Evolutionary conservation across 1,140 invertebrate genomes (phyloP), one percentile per base, ranked within the genome.

Genomic region (Elymnias hypermnestra): DNA sequence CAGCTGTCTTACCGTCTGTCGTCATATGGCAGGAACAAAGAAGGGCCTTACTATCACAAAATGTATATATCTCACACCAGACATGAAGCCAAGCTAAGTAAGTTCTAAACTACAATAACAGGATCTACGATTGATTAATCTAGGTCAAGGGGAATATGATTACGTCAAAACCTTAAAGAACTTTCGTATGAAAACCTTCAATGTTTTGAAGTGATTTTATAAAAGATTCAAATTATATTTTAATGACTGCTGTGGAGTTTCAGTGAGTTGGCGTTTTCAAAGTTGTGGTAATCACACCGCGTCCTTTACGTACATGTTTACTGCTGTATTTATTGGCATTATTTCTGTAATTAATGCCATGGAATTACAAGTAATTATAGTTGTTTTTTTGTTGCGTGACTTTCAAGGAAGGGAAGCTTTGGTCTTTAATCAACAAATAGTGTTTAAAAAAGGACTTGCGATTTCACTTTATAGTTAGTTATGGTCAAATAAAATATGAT

Each of bases 301-400:
- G n/a, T n/a, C n/a, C n/a, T n/a, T n/a, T n/a, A n/a, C 10, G 23
- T 9, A 17, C 15, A 40, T 6, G 26, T 41, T 41, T 41, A 41
- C 9, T 1, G 10, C 26, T 26, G 19, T 31, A 14, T 28, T 18
- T 15, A 25, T 21, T 25, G 14, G 9, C 17, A 41, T 41, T 41
- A 41, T 15, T 15, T 23, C 13, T 25, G 26, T 41, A 41, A 41
- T 29, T 41, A 41, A 8, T 14, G 15, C n/a, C 9, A 19, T 19
- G 4, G 15, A 41, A 41, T 29, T 41, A 41, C 25, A 12, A 5
- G 9, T 41, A 41, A 41, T 21, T 19, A 22, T 22, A 22, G 5
- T 12, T 6, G 26, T 4, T 9, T 41, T 39, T 39, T 41, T 3
- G 26, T 41, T 29, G 13, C 26, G 25, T 41, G 39, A 29, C 17